Conservation (phyloP, 1,140 invertebrate species). For the Drosophila insularis region DNA sequence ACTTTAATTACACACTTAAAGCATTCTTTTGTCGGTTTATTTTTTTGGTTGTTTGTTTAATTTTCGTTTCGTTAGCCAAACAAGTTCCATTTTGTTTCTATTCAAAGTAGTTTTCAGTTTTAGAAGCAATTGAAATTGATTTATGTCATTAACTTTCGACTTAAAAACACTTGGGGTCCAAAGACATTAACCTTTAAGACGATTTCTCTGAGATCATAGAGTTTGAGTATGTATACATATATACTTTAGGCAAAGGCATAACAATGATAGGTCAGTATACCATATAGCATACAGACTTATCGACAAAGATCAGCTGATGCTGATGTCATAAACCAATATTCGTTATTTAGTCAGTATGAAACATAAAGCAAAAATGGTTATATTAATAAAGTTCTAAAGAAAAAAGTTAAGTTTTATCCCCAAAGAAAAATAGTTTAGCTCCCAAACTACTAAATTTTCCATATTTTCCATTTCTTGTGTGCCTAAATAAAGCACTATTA, state of each 20-base stretch:
- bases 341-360: too few relatives aligned
- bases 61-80: slow-evolving; percentile 41
- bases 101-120: slow-evolving; percentile 49
- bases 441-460: too few relatives aligned
- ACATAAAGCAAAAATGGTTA: too few relatives aligned
- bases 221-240: background rate
- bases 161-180: slow-evolving; percentile 1
- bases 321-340: too few relatives aligned
- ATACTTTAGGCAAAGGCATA: background rate
- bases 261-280: background rate
- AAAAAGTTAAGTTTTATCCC: too few relatives aligned
- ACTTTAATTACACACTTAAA: slow-evolving; percentile 71
- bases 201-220: slow-evolving; percentile 5
- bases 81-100: slow-evolving; percentile 70
- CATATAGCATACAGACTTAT: background rate
- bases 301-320: background rate
- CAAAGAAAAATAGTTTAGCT: too few relatives aligned
- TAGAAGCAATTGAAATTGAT: slow-evolving; percentile 23
- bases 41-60: slow-evolving; percentile 18
- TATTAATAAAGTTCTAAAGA: too few relatives aligned
- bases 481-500: too few relatives aligned
- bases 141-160: background rate
- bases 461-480: too few relatives aligned
- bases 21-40: slow-evolving; percentile 46
- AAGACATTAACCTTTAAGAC: slow-evolving; percentile 46